These are phyloP conservation scores for Zaprionus nigranus DNA, from an alignment of 1,140 invertebrate species.

Conservation along the genomic window DNA sequence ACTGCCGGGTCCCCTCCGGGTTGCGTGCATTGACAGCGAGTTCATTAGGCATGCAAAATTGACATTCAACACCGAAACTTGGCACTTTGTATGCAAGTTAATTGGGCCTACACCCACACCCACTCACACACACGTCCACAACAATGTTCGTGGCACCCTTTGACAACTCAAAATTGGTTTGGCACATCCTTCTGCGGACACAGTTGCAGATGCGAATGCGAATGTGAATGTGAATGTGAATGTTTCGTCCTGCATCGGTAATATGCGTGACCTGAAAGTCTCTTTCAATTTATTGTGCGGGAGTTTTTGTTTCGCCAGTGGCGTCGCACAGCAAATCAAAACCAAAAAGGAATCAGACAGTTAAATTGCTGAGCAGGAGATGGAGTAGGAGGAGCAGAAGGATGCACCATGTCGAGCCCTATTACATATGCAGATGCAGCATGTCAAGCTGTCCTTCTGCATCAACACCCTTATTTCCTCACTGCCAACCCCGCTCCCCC, in stretches of 20 bases:
- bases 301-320: background rate
- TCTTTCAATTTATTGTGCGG: conserved; percentile 11
- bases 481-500: background rate
- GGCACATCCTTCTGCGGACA: background rate
- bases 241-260: background rate
- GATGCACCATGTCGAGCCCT: background rate
- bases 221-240: background rate
- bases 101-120: conserved; percentile 65
- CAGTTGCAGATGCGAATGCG: conserved; percentile 15
- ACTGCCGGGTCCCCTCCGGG: background rate
- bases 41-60: conserved; percentile 73
- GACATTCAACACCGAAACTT: conserved; percentile 73
- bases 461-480: background rate
- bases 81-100: conserved; percentile 69
- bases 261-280: conserved; percentile 1
- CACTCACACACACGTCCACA: background rate
- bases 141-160: conserved; percentile 15
- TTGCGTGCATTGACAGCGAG: conserved; percentile 36
- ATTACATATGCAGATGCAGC: conserved; percentile 24
- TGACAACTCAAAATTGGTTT: conserved; percentile 11
- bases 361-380: conserved; percentile 14
- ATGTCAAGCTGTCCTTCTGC: conserved; percentile 3
- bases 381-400: too few species aligned
- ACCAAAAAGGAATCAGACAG: conserved; percentile 1
- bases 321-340: background rate